phyloP scores from a whole-genome alignment of 2,888 invertebrate genomes.

The Microctonus brassicae region DNA sequence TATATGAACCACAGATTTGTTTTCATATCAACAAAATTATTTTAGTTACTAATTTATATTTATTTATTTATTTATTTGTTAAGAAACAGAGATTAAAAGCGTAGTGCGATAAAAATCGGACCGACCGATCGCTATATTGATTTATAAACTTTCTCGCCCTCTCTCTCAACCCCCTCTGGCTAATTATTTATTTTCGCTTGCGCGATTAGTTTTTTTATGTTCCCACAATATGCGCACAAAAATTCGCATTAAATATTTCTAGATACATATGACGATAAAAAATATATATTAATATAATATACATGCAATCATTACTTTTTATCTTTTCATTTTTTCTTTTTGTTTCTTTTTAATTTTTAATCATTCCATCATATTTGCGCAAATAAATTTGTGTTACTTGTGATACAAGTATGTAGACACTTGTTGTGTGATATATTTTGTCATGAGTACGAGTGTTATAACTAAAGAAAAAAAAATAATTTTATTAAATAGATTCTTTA shows the following conservation, averaged over 20 bases:
- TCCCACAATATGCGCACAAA: constrained; percentile 31
- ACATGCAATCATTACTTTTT: constrained; percentile 13
- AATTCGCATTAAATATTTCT: constrained; percentile 30
- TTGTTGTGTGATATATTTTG: not conserved
- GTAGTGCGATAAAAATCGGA: constrained; percentile 34
- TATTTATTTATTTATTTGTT: not conserved
- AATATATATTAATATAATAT: constrained; percentile 33
- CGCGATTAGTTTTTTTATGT: constrained; percentile 22
- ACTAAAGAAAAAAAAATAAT: constrained; percentile 15
- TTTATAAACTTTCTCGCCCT: not conserved
- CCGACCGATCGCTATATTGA: constrained; percentile 34
- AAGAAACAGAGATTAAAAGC: constrained; percentile 31
- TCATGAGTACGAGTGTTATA: constrained; percentile 13
- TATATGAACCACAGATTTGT: not conserved
- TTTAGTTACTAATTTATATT: not conserved
- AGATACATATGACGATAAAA: constrained; percentile 31
- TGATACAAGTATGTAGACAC: not conserved
- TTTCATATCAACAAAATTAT: constrained; percentile 1
- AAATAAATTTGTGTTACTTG: not conserved
- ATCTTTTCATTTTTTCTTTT: constrained; percentile 3
- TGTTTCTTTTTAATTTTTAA: not conserved
- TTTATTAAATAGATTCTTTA: not conserved
- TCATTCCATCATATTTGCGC: constrained; percentile 19
- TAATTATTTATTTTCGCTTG: not conserved
- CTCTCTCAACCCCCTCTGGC: not conserved